Evolutionary conservation across 2,113 vertebrate genomes (phyloP).

Genomic region (Nansenia antarctica): DNA sequence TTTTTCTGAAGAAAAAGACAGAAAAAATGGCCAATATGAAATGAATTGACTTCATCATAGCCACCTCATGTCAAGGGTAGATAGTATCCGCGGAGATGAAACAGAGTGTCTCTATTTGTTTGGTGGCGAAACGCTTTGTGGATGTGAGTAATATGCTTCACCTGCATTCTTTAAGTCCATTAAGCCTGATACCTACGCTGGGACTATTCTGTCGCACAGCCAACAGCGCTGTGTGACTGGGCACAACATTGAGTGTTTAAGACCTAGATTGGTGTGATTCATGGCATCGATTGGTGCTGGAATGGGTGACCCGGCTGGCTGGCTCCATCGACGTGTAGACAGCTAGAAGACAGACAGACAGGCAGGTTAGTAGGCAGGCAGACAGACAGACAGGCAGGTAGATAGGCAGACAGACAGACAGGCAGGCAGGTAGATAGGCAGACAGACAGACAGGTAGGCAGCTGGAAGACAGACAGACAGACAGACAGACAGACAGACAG

Average conservation of each 20-base stretch:
- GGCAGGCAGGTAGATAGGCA: neutral
- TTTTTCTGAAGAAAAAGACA: too few relatives aligned
- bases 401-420: too few relatives aligned
- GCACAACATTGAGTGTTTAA: constrained; percentile 49
- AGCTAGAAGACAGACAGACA: too few relatives aligned
- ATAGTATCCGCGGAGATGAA: too few relatives aligned
- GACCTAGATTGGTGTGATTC: constrained; percentile 31
- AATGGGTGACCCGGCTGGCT: constrained; percentile 1
- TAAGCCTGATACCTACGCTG: constrained; percentile 31
- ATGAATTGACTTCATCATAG: constrained; percentile 66
- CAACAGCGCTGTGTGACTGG: constrained; percentile 39
- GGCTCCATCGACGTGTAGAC: neutral
- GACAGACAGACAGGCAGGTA: neutral
- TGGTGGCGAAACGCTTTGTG: constrained; percentile 7
- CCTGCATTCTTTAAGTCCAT: constrained; percentile 45
- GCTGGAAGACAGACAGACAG: neutral
- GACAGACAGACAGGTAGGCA: neutral
- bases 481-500: constrained; percentile 53
- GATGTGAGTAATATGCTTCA: constrained; percentile 9
- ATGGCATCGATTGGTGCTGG: constrained; percentile 3
- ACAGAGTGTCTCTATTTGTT: constrained; percentile 32
- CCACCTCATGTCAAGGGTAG: constrained; percentile 26
- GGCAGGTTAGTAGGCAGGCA: neutral
- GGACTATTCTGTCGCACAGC: constrained; percentile 37
- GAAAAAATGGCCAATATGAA: constrained; percentile 56